phyloP scores from a whole-genome alignment of 2,797 vertebrate genomes.

The Botia kubotai region DNA sequence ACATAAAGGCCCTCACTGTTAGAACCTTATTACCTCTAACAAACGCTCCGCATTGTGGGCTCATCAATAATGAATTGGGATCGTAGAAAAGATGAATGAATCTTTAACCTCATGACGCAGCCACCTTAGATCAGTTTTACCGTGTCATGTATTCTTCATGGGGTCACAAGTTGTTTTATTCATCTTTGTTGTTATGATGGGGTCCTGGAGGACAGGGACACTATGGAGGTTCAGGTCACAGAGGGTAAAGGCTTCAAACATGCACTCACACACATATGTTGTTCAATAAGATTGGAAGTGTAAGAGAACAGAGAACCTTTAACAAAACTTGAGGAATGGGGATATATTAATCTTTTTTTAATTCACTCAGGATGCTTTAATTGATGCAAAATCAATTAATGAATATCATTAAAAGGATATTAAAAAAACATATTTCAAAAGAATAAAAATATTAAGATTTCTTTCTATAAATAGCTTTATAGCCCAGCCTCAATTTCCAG shows the following conservation, averaged over 20 bases:
- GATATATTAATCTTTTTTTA: conserved; percentile 11
- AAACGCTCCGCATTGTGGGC: conserved; percentile 27
- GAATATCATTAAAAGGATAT: too few relatives aligned
- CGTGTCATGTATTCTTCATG: conserved; percentile 53
- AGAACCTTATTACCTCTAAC: neutral
- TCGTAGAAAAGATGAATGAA: conserved; percentile 47
- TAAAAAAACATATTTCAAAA: too few relatives aligned
- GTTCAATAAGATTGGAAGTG: conserved; percentile 17
- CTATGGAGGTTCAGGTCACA: conserved; percentile 35
- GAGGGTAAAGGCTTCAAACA: conserved; percentile 3
- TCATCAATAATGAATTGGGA: conserved; percentile 45
- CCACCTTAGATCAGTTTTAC: conserved; percentile 49
- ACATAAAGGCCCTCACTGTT: neutral
- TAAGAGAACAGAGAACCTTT: neutral
- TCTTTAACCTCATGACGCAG: conserved; percentile 47
- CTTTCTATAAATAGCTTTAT: too few relatives aligned
- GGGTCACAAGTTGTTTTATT: conserved; percentile 41
- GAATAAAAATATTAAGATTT: too few relatives aligned
- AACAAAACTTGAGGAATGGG: neutral
- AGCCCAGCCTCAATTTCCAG: too few relatives aligned
- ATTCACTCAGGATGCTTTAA: too few relatives aligned
- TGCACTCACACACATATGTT: neutral
- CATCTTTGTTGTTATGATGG: conserved; percentile 28
- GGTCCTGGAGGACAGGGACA: conserved; percentile 30
- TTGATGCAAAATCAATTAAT: too few relatives aligned